A percentile compares a stretch with the other conserved stretches of the same genome.
phyloP scores from a whole-genome alignment of 2,888 invertebrate species.

The Chrysomela aeneicollis region DNA sequence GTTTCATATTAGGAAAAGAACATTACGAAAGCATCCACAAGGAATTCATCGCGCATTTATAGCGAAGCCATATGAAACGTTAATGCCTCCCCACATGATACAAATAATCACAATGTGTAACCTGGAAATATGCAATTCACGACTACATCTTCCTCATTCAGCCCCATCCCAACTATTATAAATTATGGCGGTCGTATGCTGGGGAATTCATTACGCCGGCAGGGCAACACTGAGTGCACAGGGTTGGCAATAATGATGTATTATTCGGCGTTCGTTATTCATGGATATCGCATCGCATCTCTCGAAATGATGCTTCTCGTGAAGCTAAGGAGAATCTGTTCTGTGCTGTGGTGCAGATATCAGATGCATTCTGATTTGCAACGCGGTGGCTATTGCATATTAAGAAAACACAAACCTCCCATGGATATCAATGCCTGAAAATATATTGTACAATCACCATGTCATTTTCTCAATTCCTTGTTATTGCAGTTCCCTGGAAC shows the following conservation, averaged over 20 bases:
- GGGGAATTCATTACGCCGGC: constrained; percentile 33
- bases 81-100: background rate
- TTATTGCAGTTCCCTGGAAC: no score
- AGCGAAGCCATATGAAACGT: background rate
- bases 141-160: constrained; percentile 30
- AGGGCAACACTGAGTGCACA: constrained; percentile 15
- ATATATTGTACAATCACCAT: no score
- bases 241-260: constrained; percentile 34
- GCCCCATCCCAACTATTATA: constrained; percentile 27
- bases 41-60: background rate
- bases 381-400: background rate
- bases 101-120: constrained; percentile 20
- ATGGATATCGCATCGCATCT: constrained; percentile 31
- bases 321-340: constrained; percentile 15
- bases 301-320: constrained; percentile 27
- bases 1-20: background rate
- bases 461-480: no score
- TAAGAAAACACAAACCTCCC: background rate
- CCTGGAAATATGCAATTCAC: constrained; percentile 25
- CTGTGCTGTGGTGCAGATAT: background rate
- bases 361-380: background rate
- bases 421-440: background rate
- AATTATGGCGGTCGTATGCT: constrained; percentile 32
- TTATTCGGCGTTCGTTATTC: constrained; percentile 36
- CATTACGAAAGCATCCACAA: background rate